Base-by-base conservation (phyloP, 2,888 invertebrate species). In the Hirtodrosophila cameraria region DNA sequence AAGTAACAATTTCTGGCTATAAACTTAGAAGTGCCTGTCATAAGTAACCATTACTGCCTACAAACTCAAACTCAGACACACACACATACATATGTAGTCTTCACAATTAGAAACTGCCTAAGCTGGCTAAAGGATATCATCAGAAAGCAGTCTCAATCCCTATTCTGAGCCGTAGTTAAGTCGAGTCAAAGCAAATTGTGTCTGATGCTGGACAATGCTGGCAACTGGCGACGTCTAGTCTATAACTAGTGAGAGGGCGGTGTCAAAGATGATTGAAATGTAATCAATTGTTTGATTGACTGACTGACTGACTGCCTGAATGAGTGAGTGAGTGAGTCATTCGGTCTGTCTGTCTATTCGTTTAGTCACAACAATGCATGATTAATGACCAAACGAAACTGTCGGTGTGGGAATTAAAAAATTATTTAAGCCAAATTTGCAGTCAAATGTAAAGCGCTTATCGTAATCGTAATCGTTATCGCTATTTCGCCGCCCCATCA, bases 211-310 rank as follows among this genome's bases (percentile, higher is more conserved):
- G 38, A 25, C 67, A 46, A 43, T 48, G 55, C 12, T 20, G 39
- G n/a, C n/a, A n/a, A 53, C 20, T 39, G 50, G 28, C 9, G 18
- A 6, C 16, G 53, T 46, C 43, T 20, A 45, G 52, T 27, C 54
- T 42, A 38, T 38, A 27, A 7, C 38, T n/a, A 4, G 20, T 2
- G 12, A 11, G 7, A 15, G 20, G 3, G 27, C 18, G 15, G 16
- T 5, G 13, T 36, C 66, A 59, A 49, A 69, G 73, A 81, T 80
- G 85, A 87, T 80, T 86, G 82, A 80, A 77, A 81, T 74, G 85
- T 82, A 85, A 85, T 80, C 80, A 85, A 86, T 86, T 86, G 85
- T 65, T 62, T 69, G 87, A 80, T 84, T 76, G 69, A 86, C 68
- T 77, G 70, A 57, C 52, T 70, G 71, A 43, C 13, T 36, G n/a